Evolutionary conservation across 2,888 invertebrate genomes (phyloP).

Genomic region (Keiferia lycopersicella): DNA sequence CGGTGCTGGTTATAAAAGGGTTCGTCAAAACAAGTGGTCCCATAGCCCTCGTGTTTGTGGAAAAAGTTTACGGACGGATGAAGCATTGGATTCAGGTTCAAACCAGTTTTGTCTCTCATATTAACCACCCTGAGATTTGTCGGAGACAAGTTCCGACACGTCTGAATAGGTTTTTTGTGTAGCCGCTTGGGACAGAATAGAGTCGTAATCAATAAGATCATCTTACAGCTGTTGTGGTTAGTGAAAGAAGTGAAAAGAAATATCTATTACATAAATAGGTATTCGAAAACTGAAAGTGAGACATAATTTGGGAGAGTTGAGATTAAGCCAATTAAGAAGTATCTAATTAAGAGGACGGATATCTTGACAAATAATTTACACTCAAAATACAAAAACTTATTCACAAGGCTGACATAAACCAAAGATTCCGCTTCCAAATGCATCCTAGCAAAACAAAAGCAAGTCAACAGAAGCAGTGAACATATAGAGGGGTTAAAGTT

Average conservation of each 20-base stretch:
- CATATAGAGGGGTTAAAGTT: conserved; percentile 21
- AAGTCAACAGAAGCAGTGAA: conserved; percentile 24
- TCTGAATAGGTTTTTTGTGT: conserved; percentile 8
- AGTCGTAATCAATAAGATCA: conserved; percentile 7
- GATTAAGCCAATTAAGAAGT: no score
- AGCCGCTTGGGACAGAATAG: not conserved
- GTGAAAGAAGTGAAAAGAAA: not conserved
- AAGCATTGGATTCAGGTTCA: conserved; percentile 46
- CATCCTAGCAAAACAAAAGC: conserved; percentile 21
- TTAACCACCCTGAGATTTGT: conserved; percentile 29
- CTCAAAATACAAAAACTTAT: not conserved
- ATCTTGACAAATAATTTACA: no score
- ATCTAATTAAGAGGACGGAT: no score
- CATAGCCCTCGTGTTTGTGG: conserved; percentile 36
- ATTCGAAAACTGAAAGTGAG: not conserved
- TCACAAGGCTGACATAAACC: conserved; percentile 6
- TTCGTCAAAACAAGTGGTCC: conserved; percentile 33
- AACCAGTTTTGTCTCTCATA: conserved; percentile 50
- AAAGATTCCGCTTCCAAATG: conserved; percentile 25
- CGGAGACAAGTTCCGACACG: conserved; percentile 17
- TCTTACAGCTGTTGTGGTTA: not conserved
- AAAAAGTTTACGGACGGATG: conserved; percentile 40
- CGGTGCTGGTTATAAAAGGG: conserved; percentile 33
- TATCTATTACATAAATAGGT: not conserved
- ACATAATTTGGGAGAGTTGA: not conserved